These are phyloP conservation scores for Gracilinanus agilis DNA, from an alignment of 2,113 vertebrate species.

Conservation along the genomic window DNA sequence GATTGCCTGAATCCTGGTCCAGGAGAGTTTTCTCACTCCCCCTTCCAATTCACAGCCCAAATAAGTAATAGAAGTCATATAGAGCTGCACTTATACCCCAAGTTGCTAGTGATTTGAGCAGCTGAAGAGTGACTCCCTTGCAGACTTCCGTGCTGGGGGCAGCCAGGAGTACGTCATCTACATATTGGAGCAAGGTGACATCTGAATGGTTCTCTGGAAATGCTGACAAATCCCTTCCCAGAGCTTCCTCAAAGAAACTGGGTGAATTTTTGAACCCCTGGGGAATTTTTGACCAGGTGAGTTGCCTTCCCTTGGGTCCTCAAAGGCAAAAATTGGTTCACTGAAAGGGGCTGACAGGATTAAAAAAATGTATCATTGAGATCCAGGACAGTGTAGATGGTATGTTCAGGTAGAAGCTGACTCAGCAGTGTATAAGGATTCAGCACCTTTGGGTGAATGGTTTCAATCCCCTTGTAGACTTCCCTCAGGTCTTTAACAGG, in stretches of 20 bases:
- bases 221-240: too few relatives aligned
- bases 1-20: too few relatives aligned
- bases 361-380: too few relatives aligned
- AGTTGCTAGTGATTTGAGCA: too few relatives aligned
- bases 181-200: too few relatives aligned
- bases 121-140: too few relatives aligned
- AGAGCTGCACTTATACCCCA: background rate
- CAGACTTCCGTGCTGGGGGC: too few relatives aligned
- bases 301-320: too few relatives aligned
- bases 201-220: too few relatives aligned
- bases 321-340: too few relatives aligned
- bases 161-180: background rate
- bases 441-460: background rate
- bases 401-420: fast-evolving
- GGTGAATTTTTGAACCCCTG: background rate
- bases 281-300: fast-evolving
- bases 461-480: background rate
- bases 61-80: too few relatives aligned
- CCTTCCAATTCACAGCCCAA: background rate
- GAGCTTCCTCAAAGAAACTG: background rate
- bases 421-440: background rate
- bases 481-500: background rate
- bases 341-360: too few relatives aligned
- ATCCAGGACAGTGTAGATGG: fast-evolving
- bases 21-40: background rate